Evolutionary conservation across 2,797 vertebrate species (phyloP), one percentile per base, ranked within the genome.

Genomic region (Eupleurogrammus muticus): DNA sequence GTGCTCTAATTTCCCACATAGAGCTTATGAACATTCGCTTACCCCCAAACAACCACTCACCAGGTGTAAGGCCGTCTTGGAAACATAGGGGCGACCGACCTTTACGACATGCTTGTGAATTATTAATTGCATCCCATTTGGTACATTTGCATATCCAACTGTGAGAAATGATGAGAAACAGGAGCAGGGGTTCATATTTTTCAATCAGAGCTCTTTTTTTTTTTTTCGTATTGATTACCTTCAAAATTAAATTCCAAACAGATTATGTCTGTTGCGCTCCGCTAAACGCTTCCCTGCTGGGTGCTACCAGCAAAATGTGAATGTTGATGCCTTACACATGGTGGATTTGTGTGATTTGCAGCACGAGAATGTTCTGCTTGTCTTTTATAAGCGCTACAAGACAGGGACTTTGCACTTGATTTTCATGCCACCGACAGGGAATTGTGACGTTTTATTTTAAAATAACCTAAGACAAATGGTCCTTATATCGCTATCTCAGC

Each of bases 401-500:
- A 42, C 23, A 32, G 65, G 24, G 75, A 28, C 73, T 82, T 75
- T 82, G 49, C 53, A 74, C 49, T 32, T 17, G 16, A 55, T 79
- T 77, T n/a, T 78, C 78, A 49, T 56, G 28, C 48, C 3, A 51
- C 60, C 53, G 10, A 66, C 52, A n/a, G 79, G 66, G 54, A 81
- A 75, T 54, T 35, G 70, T 82, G 75, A 76, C 81, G 82, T 84
- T 84, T 87, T 28, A 79, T 82, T 77, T 76, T 82, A 48, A 77
- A 87, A 87, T 89, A 86, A 87, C 79, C 85, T 87, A 81, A 65
- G 70, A 84, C 81, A 81, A 87, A 82, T 32, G 20, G 77, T 70
- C 63, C 57, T 82, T 28, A 28, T 6, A 28, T 28, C 73, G 72
- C 73, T 87, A 79, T 87, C 80, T 83, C 66, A 51, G 71, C 32